A percentile compares a stretch with the other conserved stretches of the same genome.
These are phyloP conservation scores for Tetragnatha montana DNA, from an alignment of 2,888 invertebrate genomes.

Conservation along the genomic window DNA sequence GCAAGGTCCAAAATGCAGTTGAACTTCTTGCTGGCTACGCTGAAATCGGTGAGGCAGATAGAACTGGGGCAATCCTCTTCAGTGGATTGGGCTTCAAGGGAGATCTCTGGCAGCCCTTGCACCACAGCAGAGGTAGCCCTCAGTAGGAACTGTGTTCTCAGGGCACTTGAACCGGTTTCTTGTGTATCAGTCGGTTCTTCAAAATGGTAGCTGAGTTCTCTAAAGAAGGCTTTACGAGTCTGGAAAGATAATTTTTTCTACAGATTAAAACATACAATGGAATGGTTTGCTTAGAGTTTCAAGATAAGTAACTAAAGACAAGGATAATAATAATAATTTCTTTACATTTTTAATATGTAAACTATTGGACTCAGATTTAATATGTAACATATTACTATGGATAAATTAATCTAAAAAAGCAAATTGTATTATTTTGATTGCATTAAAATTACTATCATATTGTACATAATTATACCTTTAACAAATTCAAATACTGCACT, in stretches of 20 bases:
- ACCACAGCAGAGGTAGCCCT: slow-evolving; percentile 67
- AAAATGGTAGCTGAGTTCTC: slow-evolving; percentile 78
- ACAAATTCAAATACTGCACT: too few relatives aligned
- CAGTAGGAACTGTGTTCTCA: slow-evolving; percentile 78
- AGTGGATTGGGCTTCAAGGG: slow-evolving; percentile 16
- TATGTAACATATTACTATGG: too few relatives aligned
- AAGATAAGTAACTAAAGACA: too few relatives aligned
- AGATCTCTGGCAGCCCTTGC: slow-evolving; percentile 72
- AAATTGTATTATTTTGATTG: too few relatives aligned
- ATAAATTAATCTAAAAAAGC: too few relatives aligned
- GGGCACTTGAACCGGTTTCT: neutral
- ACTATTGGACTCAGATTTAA: too few relatives aligned
- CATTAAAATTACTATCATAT: too few relatives aligned
- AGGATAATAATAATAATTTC: too few relatives aligned
- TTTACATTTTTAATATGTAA: too few relatives aligned
- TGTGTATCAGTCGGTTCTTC: slow-evolving; percentile 80
- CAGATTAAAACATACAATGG: neutral
- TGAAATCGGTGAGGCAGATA: slow-evolving; percentile 22
- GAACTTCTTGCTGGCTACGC: slow-evolving; percentile 82
- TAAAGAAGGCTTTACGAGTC: slow-evolving; percentile 76
- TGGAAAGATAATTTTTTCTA: slow-evolving; percentile 72
- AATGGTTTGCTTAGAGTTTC: neutral
- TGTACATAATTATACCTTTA: too few relatives aligned
- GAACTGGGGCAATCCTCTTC: neutral
- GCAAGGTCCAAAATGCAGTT: slow-evolving; percentile 84